A percentile compares a stretch with the other conserved stretches of the same genome.
Evolutionary conservation across 1,140 invertebrate genomes (phyloP).

Genomic region (Heliconius himera): DNA sequence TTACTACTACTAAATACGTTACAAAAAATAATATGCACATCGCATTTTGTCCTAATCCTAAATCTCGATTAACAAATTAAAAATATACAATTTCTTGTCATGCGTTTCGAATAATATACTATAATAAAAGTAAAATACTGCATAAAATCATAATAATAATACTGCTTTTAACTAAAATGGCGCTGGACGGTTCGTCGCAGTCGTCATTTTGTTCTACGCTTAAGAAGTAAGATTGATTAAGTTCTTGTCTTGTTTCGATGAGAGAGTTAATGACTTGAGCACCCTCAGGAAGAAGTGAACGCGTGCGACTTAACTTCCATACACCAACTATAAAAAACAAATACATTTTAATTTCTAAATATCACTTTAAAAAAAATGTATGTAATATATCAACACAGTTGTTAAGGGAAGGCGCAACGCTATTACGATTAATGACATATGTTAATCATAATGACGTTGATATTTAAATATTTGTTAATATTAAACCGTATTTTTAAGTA

Average conservation of each 20-base stretch:
- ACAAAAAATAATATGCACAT: neutral
- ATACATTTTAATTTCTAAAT: neutral
- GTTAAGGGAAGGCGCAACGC: no score
- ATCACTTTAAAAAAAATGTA: no score
- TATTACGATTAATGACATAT: no score
- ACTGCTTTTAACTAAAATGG: constrained; percentile 58
- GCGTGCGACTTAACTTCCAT: constrained; percentile 60
- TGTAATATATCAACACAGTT: no score
- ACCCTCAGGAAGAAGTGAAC: constrained; percentile 30
- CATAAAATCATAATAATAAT: constrained; percentile 45
- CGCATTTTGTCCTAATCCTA: neutral
- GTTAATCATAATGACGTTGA: no score
- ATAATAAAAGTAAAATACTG: constrained; percentile 37
- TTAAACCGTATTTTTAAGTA: no score
- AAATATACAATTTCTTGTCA: neutral
- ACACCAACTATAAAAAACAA: constrained; percentile 48
- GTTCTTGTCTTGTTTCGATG: constrained; percentile 31
- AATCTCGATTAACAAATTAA: neutral
- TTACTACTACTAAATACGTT: neutral
- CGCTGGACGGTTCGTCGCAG: constrained; percentile 61
- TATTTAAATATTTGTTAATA: no score
- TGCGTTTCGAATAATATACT: neutral
- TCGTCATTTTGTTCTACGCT: constrained; percentile 52
- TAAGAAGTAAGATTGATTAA: constrained; percentile 40
- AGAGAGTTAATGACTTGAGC: constrained; percentile 36